These are phyloP conservation scores for Pteromalus puparum DNA, from an alignment of 1,140 invertebrate genomes.

Conservation along the genomic window DNA sequence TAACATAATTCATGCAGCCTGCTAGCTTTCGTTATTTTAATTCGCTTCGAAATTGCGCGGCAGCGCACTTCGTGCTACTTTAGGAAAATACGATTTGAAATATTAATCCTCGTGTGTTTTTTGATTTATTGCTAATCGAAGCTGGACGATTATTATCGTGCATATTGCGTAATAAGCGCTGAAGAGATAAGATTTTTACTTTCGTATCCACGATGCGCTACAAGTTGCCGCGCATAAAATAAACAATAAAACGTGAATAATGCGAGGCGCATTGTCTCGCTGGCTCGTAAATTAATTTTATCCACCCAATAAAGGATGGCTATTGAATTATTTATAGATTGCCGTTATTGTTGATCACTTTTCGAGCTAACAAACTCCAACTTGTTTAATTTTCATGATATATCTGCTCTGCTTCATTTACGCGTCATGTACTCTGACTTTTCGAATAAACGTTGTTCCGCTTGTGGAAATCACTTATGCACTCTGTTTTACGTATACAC, in stretches of 20 bases:
- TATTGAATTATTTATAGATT: neutral
- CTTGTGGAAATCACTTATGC: neutral
- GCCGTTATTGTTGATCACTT: neutral
- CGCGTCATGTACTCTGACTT: neutral
- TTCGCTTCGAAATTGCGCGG: neutral
- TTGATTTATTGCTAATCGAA: too few species aligned
- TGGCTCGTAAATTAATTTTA: neutral
- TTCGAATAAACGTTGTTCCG: neutral
- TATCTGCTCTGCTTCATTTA: neutral
- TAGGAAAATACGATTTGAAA: neutral
- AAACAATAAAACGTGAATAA: constrained; percentile 7
- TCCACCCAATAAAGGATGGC: neutral
- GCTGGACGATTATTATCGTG: too few species aligned
- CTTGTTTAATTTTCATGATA: too few species aligned
- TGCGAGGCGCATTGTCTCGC: neutral
- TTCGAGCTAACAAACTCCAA: too few species aligned
- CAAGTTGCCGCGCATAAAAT: neutral
- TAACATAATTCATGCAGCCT: neutral
- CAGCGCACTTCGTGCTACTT: too few species aligned
- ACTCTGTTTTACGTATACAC: neutral
- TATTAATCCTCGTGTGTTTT: neutral
- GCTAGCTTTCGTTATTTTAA: neutral
- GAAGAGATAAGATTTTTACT: neutral
- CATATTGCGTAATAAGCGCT: too few species aligned
- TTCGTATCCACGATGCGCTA: neutral